These are phyloP conservation scores for Halcyon badia DNA, from an alignment of 2,797 vertebrate species.

Conservation along the genomic window DNA sequence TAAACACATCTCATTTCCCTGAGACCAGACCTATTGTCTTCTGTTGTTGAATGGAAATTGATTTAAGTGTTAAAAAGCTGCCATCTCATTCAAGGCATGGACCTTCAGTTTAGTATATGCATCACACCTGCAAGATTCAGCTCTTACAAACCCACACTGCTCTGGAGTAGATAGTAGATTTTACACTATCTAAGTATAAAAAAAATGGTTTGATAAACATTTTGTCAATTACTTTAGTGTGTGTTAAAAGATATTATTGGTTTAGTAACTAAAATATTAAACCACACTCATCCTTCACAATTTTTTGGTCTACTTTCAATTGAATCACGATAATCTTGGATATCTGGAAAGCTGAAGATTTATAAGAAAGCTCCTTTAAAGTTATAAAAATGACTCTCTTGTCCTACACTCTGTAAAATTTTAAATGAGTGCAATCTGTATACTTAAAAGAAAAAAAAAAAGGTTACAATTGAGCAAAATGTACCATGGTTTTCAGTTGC, in stretches of 20 bases:
- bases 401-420: conserved; percentile 49
- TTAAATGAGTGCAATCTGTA: conserved; percentile 59
- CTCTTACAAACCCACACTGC: neutral
- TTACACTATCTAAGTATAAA: neutral
- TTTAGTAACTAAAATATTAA: conserved; percentile 51
- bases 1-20: neutral
- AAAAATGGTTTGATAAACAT: neutral
- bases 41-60: neutral
- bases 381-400: neutral
- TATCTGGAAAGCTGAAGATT: neutral
- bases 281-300: conserved; percentile 7
- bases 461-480: conserved; percentile 77
- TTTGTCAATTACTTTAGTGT: conserved; percentile 27
- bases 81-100: neutral
- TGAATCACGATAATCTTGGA: neutral
- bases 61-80: neutral
- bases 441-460: conserved; percentile 48
- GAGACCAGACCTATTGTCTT: neutral
- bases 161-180: neutral
- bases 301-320: conserved; percentile 9
- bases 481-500: conserved; percentile 80
- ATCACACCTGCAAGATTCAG: neutral
- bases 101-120: neutral
- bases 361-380: neutral
- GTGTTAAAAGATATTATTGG: neutral